Evolutionary conservation across 2,797 vertebrate genomes (phyloP).

Genomic region (Hypotaenidia philippensis): DNA sequence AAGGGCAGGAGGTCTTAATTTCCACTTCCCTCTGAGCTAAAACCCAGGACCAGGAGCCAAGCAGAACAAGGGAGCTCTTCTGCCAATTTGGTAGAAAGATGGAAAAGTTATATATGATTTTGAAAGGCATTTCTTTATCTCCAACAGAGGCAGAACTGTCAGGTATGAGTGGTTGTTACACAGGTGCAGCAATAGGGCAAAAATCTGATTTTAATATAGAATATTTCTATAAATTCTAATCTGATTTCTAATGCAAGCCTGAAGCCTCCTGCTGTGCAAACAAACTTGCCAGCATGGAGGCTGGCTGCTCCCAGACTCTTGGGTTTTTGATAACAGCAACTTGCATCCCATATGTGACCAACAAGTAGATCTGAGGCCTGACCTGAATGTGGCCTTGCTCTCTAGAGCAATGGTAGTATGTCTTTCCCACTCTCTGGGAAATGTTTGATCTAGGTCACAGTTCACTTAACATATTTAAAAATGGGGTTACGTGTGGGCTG

Average conservation of each 20-base stretch:
- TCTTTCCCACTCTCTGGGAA: background rate
- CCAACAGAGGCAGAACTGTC: background rate
- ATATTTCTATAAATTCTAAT: background rate
- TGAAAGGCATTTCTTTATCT: background rate
- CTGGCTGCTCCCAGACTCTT: background rate
- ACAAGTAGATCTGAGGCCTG: background rate
- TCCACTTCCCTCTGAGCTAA: background rate
- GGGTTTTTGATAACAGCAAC: background rate
- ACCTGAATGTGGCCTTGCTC: background rate
- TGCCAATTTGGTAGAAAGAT: background rate
- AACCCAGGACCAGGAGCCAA: background rate
- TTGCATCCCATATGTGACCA: background rate
- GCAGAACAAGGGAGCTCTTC: background rate
- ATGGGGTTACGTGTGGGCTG: background rate
- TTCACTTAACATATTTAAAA: background rate
- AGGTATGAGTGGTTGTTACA: background rate
- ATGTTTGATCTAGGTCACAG: background rate
- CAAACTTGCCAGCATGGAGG: fast-evolving
- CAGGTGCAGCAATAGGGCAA: fast-evolving
- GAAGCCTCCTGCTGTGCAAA: background rate
- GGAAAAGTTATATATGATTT: background rate
- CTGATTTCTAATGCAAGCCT: background rate
- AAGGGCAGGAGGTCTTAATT: background rate
- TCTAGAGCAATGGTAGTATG: background rate
- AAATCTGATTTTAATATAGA: background rate